Base-by-base conservation (phyloP, 2,113 vertebrate species). In the Neodontobutis hainanensis region DNA sequence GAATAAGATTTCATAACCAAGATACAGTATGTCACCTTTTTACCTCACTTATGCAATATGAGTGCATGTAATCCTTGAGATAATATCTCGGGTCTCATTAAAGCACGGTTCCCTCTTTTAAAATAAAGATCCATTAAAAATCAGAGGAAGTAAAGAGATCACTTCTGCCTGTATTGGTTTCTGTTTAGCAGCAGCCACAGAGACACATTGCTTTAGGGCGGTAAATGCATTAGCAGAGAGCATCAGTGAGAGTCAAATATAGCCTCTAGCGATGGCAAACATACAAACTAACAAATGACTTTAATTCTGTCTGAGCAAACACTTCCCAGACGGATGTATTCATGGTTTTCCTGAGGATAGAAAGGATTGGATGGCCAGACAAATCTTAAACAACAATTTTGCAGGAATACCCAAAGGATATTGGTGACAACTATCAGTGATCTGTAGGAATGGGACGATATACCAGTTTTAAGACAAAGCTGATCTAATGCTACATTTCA, bases 61-160 rank as follows among this genome's bases (percentile, higher is more conserved):
- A 74, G 61, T 55, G 70, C 78, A 59, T 60, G 48, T 80, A 75
- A 86, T 84, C 60, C 58, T 74, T 50, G 61, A 66, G 71, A 85
- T 79, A 67, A 78, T 82, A 87, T 88, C 75, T 72, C 61, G 0
- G 32, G 50, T 80, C 80, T 82, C 78, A 75, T 85, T 85, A 75
- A 80, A 77, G 70, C 55, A 68, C 61, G 67, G 56, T 67, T 75
- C 53, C 61, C 68, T 84, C 62, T 68, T 56, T 50, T 67, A 75
- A 83, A 57, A 49, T 61, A 52, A 51, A 79, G 69, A 69, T 73
- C 68, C 51, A 74, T 71, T 34, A 65, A 78, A 70, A 82, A 65
- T 76, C 81, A 19, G 42, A 49, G 77, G 53, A 38, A 75, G 38
- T 68, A 51, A 52, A 72, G 49, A 35, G 51, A 32, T 68, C 71